A percentile compares a stretch with the other conserved stretches of the same genome.
Evolutionary conservation across 2,797 vertebrate species (phyloP).

Genomic region (Odontamblyopus rebecca): DNA sequence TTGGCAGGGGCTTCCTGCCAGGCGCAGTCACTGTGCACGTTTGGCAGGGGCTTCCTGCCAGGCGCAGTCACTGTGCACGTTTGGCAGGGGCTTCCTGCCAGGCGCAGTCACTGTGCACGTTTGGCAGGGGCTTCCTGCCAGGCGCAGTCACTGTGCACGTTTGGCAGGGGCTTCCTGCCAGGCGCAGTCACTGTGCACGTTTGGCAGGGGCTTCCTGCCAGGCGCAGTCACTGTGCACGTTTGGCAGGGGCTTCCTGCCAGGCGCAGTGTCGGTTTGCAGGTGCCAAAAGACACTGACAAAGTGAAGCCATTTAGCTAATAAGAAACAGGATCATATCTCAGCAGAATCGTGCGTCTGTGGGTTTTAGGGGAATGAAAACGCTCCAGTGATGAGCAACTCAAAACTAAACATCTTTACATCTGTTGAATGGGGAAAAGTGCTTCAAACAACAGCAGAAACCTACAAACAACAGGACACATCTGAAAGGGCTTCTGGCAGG

Average conservation of each 20-base stretch:
- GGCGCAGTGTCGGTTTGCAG: slow-evolving; percentile 30
- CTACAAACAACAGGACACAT: too few relatives aligned
- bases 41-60: slow-evolving; percentile 52
- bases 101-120: slow-evolving; percentile 23
- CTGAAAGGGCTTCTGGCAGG: too few relatives aligned
- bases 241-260: slow-evolving; percentile 64
- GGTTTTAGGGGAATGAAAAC: neutral
- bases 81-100: slow-evolving; percentile 64
- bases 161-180: slow-evolving; percentile 64
- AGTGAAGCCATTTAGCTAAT: neutral
- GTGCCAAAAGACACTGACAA: slow-evolving; percentile 16
- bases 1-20: slow-evolving; percentile 64
- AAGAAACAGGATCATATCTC: slow-evolving; percentile 3
- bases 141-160: slow-evolving; percentile 33
- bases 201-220: slow-evolving; percentile 52
- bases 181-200: slow-evolving; percentile 25
- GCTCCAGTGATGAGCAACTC: neutral
- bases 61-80: slow-evolving; percentile 33
- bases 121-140: slow-evolving; percentile 52
- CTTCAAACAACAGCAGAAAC: too few relatives aligned
- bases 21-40: slow-evolving; percentile 23
- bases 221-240: slow-evolving; percentile 33
- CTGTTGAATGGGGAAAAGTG: neutral
- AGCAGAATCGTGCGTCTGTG: neutral
- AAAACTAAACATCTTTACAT: neutral